Conservation (phyloP, 2,888 invertebrate genomes). For the Disparrhopalites patrizii region DNA sequence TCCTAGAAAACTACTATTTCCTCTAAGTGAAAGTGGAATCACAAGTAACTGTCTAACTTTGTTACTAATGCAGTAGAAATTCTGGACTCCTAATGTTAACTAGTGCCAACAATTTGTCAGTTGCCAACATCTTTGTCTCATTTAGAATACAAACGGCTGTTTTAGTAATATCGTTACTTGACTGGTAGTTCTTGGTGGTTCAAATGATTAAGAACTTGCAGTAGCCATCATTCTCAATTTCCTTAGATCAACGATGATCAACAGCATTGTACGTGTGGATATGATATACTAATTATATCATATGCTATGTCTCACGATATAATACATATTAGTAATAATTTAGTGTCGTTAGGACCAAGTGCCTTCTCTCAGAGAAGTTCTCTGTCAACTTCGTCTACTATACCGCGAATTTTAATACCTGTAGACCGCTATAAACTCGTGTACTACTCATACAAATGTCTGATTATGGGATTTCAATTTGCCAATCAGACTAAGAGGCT, state of each 20-base stretch:
- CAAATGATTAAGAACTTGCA: too few species aligned
- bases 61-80: neutral
- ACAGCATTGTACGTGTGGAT: neutral
- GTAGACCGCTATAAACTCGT: neutral
- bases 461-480: neutral
- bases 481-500: conserved; percentile 1
- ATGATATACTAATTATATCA: neutral
- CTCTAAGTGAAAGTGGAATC: too few species aligned
- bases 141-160: conserved; percentile 1
- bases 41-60: conserved; percentile 2
- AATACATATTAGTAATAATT: neutral
- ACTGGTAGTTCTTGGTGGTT: neutral
- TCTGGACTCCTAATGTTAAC: neutral
- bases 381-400: conserved; percentile 32
- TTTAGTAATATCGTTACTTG: neutral
- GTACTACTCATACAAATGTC: conserved; percentile 5
- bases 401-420: neutral
- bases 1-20: neutral
- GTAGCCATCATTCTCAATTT: neutral
- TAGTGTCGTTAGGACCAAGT: conserved; percentile 45
- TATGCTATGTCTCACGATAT: conserved; percentile 2
- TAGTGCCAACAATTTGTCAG: conserved; percentile 23
- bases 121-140: conserved; percentile 15
- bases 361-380: conserved; percentile 42
- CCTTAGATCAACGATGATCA: neutral